Conservation (phyloP, 2,888 invertebrate genomes). For the Lithophane leautieri region DNA sequence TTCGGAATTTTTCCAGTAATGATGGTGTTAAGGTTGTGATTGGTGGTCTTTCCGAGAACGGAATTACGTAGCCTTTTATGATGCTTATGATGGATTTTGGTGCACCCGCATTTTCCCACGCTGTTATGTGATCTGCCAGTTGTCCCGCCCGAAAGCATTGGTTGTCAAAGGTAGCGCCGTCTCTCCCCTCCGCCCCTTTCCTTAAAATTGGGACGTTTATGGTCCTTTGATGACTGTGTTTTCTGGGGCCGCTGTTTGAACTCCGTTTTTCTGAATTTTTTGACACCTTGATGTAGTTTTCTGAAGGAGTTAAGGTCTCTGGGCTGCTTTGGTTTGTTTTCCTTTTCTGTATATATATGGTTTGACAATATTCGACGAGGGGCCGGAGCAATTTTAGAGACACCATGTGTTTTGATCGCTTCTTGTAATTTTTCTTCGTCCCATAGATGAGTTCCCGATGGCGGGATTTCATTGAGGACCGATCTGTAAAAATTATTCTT, state of each 20-base stretch:
- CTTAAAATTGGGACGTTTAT: no score
- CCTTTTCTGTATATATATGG: not conserved
- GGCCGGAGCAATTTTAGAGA: no score
- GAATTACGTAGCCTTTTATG: not conserved
- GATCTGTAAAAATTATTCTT: not conserved
- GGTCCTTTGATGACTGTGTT: no score
- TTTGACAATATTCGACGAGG: no score
- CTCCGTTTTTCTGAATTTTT: not conserved
- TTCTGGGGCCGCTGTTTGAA: not conserved
- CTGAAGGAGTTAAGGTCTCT: not conserved
- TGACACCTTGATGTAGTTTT: constrained; percentile 1
- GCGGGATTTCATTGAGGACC: not conserved
- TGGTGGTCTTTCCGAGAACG: constrained; percentile 1
- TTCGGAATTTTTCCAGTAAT: constrained; percentile 1
- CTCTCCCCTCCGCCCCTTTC: no score
- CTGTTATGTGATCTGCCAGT: no score
- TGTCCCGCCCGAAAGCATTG: no score
- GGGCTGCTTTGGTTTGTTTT: not conserved
- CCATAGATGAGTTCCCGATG: not conserved
- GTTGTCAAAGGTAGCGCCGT: no score
- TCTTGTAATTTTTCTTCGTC: no score
- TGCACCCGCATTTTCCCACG: no score
- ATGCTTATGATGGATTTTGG: no score
- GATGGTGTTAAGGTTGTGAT: not conserved
- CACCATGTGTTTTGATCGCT: no score